Evolutionary conservation across 2,888 invertebrate genomes (phyloP).

Genomic region (Melanophora roralis): DNA sequence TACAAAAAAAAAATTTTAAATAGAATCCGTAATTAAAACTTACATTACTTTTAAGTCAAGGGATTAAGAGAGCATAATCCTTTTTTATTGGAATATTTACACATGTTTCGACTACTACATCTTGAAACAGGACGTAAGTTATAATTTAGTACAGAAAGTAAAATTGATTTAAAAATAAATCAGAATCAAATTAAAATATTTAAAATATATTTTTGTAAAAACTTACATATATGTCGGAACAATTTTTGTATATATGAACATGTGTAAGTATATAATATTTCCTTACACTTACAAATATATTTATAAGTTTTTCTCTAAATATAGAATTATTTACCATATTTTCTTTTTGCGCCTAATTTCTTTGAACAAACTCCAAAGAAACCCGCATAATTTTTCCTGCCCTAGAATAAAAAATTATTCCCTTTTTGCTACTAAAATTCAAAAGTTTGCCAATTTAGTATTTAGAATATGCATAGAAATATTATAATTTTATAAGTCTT

Average conservation of each 20-base stretch:
- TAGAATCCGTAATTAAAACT: no score
- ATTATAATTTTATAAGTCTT: constrained; percentile 18
- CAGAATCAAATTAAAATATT: not conserved
- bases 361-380: not conserved
- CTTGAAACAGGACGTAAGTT: no score
- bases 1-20: no score
- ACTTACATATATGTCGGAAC: no score
- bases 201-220: not conserved
- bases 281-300: no score
- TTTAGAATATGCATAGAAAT: not conserved
- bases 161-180: not conserved
- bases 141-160: no score
- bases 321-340: not conserved
- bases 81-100: no score
- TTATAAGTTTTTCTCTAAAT: not conserved
- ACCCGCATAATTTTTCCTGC: not conserved
- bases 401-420: constrained; percentile 40
- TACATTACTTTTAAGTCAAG: no score
- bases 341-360: not conserved
- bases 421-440: constrained; percentile 30
- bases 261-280: no score
- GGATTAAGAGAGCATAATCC: no score
- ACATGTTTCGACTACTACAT: no score
- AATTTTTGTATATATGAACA: not conserved
- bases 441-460: constrained; percentile 2